Conservation (phyloP, 2,888 invertebrate species). For the Autographa gamma region DNA sequence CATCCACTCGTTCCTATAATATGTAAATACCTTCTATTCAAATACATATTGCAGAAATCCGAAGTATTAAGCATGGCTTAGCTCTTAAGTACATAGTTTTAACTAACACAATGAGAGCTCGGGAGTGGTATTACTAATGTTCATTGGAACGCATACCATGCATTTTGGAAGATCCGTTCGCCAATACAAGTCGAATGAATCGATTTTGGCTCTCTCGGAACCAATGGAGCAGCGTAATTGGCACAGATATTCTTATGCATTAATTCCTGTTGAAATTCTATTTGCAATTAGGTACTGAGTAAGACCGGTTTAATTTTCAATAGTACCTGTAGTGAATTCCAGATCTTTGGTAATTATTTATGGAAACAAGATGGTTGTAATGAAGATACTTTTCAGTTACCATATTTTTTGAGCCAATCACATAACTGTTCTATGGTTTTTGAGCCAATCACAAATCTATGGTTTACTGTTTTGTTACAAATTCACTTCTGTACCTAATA, state of each 20-base stretch:
- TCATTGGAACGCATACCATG: slow-evolving; percentile 66
- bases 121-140: slow-evolving; percentile 58
- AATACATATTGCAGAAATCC: not conserved
- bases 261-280: not conserved
- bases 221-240: slow-evolving; percentile 24
- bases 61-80: slow-evolving; percentile 18
- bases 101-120: slow-evolving; percentile 63
- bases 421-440: no score
- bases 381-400: no score
- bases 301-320: not conserved
- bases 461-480: no score
- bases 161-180: slow-evolving; percentile 64
- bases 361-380: no score
- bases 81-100: slow-evolving; percentile 61
- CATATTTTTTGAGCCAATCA: no score
- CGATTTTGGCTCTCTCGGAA: slow-evolving; percentile 41
- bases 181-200: slow-evolving; percentile 60
- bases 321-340: no score
- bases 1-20: no score
- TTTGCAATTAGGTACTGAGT: not conserved
- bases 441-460: no score
- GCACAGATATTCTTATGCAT: slow-evolving; percentile 42
- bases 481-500: no score
- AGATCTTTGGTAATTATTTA: no score
- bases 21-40: not conserved